phyloP scores from a whole-genome alignment of 2,797 vertebrate species.

The Streptopelia turtur region DNA sequence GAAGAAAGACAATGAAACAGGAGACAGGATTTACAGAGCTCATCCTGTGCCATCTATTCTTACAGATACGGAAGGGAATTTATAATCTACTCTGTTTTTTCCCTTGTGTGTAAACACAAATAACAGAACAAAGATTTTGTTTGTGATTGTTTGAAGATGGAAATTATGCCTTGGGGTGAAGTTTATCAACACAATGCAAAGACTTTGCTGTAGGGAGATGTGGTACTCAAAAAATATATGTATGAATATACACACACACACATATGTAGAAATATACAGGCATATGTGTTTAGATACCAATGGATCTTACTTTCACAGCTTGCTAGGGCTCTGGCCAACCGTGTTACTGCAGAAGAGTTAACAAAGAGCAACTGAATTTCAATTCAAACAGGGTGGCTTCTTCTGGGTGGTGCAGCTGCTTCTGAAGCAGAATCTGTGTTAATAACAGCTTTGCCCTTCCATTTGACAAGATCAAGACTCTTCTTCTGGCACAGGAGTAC shows the following conservation, averaged over 20 bases:
- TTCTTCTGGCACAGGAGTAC: not conserved
- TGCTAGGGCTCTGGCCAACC: not conserved
- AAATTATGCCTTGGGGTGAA: not conserved
- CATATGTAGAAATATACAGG: not conserved
- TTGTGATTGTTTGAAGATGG: not conserved
- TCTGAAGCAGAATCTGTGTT: not conserved
- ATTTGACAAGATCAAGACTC: not conserved
- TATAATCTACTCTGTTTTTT: not conserved
- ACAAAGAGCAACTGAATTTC: not conserved
- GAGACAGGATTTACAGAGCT: not conserved
- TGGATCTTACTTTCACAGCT: not conserved
- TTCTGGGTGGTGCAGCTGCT: not conserved
- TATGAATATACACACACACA: accelerated
- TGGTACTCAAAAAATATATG: not conserved
- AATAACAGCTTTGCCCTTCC: not conserved
- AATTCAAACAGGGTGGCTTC: not conserved
- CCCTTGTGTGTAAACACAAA: not conserved
- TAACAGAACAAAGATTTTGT: not conserved
- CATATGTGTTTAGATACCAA: not conserved
- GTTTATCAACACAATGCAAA: not conserved
- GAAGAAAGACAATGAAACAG: not conserved
- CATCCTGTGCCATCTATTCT: not conserved
- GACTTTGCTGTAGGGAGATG: not conserved
- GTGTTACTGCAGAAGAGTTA: not conserved
- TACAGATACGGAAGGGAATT: not conserved